phyloP scores from a whole-genome alignment of 2,113 vertebrate species.

The Lates calcarifer region DNA sequence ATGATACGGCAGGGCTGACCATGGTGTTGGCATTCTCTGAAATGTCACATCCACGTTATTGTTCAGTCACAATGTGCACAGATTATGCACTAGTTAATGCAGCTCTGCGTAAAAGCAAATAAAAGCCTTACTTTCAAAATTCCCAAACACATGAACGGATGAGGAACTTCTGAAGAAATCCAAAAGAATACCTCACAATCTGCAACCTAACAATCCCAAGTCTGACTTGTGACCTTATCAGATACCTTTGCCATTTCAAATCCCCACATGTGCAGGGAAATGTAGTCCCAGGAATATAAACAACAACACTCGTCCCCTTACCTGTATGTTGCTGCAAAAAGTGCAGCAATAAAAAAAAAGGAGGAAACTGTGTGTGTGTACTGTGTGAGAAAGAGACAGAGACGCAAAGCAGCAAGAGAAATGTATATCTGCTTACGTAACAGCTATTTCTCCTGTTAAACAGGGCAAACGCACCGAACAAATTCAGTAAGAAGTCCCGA shows the following conservation, averaged over 20 bases:
- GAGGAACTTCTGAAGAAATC: not conserved
- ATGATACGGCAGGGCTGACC: slow-evolving; percentile 35
- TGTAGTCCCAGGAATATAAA: not conserved
- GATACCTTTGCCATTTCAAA: not conserved
- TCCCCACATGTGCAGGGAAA: not conserved
- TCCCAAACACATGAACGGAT: not conserved
- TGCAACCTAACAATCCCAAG: too few relatives aligned
- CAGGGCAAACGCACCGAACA: slow-evolving; percentile 32
- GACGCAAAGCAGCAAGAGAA: not conserved
- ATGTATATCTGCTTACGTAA: slow-evolving; percentile 42
- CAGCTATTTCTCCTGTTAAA: slow-evolving; percentile 25
- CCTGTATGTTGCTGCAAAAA: not conserved
- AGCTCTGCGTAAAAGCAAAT: not conserved
- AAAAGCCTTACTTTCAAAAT: not conserved
- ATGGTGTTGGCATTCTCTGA: slow-evolving; percentile 51
- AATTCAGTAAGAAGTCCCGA: slow-evolving; percentile 39
- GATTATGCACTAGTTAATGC: not conserved
- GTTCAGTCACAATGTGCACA: slow-evolving; percentile 32
- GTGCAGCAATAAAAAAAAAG: not conserved
- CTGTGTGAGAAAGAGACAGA: not conserved
- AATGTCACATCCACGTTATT: slow-evolving; percentile 54
- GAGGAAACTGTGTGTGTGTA: not conserved
- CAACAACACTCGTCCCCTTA: not conserved
- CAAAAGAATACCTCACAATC: not conserved
- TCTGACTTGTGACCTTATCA: not conserved